Base-by-base conservation (phyloP, 2,113 vertebrate genomes). In the Corydoras maculifer region DNA sequence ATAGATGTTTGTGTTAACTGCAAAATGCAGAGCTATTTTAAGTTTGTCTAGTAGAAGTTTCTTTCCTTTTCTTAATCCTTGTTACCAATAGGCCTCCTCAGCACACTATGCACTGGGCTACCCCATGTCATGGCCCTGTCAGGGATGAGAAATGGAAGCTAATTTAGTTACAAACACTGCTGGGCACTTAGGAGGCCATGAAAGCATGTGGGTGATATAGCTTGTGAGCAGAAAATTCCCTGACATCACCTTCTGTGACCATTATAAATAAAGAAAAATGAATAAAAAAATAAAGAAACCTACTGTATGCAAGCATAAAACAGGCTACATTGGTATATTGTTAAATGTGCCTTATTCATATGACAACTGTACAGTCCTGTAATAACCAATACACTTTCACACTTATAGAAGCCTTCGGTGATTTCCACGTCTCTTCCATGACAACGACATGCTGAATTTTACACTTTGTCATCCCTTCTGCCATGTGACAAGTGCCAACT, bases 401-500 rank as follows among this genome's bases (percentile, higher is more conserved):
- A 43, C 35, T 43, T 43, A 43, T 43, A 43, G 35, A 43, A 43
- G 35, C 12, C 15, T 15, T 3, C 29, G 6, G 60, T 63, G 10
- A 59, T 64, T 51, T 51, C 29, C 62, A 58, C 58, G 54, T 75
- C 59, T 30, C 18, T 13, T 69, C 43, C 29, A 43, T 48, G 18
- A 58, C 66, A 25, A 35, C 32, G 6, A 9, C 53, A 35, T 35
- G 60, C 25, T 58, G 11, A 51, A 63, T 63, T 74, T 50, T 69
- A 29, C 25, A 64, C 66, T 61, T 62, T 64, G 43, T 69, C 58
- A 60, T 51, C 12, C 3, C 12, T 5, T 18, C 35, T 75, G 43
- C 43, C 73, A 75, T 25, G 30, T n/a, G 12, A 75, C 31, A 75
- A 58, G 54, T 69, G 67, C 67, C 35, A 18, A 62, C 61, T 43